Conservation (phyloP, 2,888 invertebrate species). For the Apoda limacodes region DNA sequence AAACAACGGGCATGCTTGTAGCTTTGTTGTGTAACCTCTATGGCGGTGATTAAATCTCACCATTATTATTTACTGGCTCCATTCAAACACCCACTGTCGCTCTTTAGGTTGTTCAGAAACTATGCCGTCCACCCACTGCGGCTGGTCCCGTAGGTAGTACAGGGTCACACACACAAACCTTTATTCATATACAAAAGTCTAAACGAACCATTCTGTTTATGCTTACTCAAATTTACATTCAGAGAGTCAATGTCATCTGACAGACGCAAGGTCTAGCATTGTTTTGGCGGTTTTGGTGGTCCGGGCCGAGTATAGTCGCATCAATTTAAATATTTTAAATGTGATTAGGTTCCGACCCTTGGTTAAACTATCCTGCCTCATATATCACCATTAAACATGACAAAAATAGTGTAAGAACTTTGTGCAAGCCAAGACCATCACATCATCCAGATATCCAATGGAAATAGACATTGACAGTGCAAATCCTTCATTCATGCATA, state of each 20-base stretch:
- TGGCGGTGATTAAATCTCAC: slow-evolving; percentile 68
- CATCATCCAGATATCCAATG: slow-evolving; percentile 42
- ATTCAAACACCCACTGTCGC: slow-evolving; percentile 68
- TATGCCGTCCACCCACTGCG: slow-evolving; percentile 68
- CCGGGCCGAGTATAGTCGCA: slow-evolving; percentile 41
- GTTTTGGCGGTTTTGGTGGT: slow-evolving; percentile 60
- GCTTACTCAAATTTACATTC: slow-evolving; percentile 58
- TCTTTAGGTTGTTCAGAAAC: slow-evolving; percentile 58
- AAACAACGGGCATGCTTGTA: slow-evolving; percentile 56
- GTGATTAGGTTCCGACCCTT: slow-evolving; percentile 25
- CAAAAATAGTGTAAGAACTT: slow-evolving; percentile 31
- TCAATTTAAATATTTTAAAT: slow-evolving; percentile 50
- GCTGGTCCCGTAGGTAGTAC: slow-evolving; percentile 66
- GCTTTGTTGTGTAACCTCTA: slow-evolving; percentile 64
- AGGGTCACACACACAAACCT: slow-evolving; percentile 62
- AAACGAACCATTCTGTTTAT: slow-evolving; percentile 59
- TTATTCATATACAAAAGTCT: slow-evolving; percentile 55
- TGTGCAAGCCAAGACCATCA: slow-evolving; percentile 64
- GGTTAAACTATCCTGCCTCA: slow-evolving; percentile 25
- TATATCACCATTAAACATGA: slow-evolving; percentile 29
- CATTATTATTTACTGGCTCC: slow-evolving; percentile 70
- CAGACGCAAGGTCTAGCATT: slow-evolving; percentile 57
- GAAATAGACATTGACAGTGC: slow-evolving; percentile 36
- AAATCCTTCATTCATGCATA: slow-evolving; percentile 49
- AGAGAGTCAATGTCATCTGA: slow-evolving; percentile 57